Percentiles rank a stretch among this genome's conserved stretches.
Conservation (phyloP, 2,888 invertebrate species). For the Cerastis rubricosa region DNA sequence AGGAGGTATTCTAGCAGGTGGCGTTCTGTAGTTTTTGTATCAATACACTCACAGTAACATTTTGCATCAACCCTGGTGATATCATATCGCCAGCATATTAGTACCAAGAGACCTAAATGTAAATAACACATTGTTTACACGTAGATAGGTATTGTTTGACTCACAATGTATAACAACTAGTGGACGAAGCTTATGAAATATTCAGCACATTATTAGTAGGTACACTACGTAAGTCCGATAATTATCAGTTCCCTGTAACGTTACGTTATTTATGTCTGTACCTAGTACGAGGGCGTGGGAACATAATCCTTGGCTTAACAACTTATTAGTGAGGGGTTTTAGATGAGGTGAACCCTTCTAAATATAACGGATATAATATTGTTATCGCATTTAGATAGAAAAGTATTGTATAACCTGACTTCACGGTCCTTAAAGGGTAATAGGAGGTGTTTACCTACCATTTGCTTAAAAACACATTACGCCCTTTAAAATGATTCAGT, state of each 20-base stretch:
- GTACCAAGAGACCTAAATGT: not conserved
- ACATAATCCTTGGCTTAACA: constrained; percentile 10
- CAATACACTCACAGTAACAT: not conserved
- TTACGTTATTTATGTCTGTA: constrained; percentile 15
- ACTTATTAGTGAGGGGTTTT: constrained; percentile 10
- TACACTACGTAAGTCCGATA: constrained; percentile 16
- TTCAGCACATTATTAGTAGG: constrained; percentile 27
- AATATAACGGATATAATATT: not conserved
- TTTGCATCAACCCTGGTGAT: not conserved
- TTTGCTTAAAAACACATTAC: not conserved
- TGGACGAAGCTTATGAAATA: constrained; percentile 26
- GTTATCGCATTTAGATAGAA: not conserved
- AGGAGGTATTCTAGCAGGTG: not conserved
- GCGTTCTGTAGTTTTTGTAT: not conserved
- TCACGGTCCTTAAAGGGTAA: not conserved
- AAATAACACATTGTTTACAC: not conserved
- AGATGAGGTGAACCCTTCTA: not conserved
- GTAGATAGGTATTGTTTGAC: constrained; percentile 8
- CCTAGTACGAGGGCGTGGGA: not conserved
- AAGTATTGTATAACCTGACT: not conserved
- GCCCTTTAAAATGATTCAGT: not conserved
- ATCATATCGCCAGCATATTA: not conserved
- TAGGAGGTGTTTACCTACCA: not conserved
- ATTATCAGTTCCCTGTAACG: constrained; percentile 5
- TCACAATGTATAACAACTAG: constrained; percentile 6